Percentiles rank a stretch among this genome's conserved stretches.
Evolutionary conservation across 30 jellyfish, hydroid and myxozoan species (phyloP).

Genomic region (Aurelia aurita complex sp. Pacific): DNA sequence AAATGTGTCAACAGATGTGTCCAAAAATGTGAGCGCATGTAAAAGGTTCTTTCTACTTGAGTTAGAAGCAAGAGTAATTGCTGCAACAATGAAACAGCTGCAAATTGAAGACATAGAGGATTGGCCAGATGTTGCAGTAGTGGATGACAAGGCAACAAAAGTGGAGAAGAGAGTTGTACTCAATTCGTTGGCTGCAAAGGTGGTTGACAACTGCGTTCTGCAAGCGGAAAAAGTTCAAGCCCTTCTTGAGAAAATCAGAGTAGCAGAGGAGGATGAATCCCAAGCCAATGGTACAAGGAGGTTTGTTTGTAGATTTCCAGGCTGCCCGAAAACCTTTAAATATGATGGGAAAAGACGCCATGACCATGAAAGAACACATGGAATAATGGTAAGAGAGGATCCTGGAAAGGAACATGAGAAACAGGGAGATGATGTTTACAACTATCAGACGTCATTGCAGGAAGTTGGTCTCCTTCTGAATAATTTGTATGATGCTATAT

Average conservation of each 20-base stretch:
- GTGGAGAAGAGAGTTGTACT: conserved; percentile 7
- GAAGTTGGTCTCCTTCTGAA: no score
- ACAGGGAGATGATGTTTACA: not conserved
- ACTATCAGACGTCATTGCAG: not conserved
- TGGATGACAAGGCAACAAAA: not conserved
- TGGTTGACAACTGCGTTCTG: conserved; percentile 19
- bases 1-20: conserved; percentile 24
- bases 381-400: not conserved
- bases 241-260: conserved; percentile 9
- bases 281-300: conserved; percentile 1
- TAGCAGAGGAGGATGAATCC: conserved; percentile 17
- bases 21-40: conserved; percentile 6
- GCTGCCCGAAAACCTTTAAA: conserved; percentile 21
- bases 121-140: conserved; percentile 1
- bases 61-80: conserved; percentile 26
- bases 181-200: conserved; percentile 18
- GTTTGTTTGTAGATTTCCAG: conserved; percentile 24
- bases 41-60: conserved; percentile 18
- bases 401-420: conserved; percentile 3
- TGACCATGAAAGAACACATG: conserved; percentile 23
- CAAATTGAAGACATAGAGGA: conserved; percentile 13
- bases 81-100: conserved; percentile 31
- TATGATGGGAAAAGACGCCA: conserved; percentile 22
- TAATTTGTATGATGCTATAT: no score
- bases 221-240: conserved; percentile 20